Conservation (phyloP, 2,888 invertebrate genomes). For the Axea sp. region DNA sequence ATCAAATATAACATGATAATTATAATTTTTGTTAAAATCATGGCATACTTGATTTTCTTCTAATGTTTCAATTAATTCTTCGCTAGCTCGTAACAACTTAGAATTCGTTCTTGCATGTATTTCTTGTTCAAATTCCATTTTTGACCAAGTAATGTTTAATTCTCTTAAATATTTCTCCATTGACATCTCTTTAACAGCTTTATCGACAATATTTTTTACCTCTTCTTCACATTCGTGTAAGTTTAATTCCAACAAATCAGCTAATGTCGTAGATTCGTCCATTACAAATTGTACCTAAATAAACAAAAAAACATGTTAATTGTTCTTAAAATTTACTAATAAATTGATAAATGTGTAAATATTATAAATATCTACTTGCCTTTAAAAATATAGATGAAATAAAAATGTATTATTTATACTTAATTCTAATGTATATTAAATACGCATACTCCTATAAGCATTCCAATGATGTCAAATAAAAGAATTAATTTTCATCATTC, state of each 20-base stretch:
- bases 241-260: slow-evolving; percentile 93
- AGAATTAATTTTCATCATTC: too few species aligned
- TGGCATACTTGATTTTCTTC: slow-evolving; percentile 96
- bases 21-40: too few species aligned
- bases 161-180: slow-evolving; percentile 98
- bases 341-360: too few species aligned
- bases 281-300: slow-evolving; percentile 94
- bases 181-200: slow-evolving; percentile 98
- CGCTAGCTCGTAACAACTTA: slow-evolving; percentile 91
- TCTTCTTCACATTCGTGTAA: slow-evolving; percentile 98
- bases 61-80: slow-evolving; percentile 96
- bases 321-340: too few species aligned
- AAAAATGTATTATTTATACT: too few species aligned
- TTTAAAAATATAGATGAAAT: too few species aligned
- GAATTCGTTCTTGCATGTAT: slow-evolving; percentile 92
- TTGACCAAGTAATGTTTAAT: slow-evolving; percentile 93
- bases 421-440: too few species aligned
- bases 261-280: slow-evolving; percentile 94
- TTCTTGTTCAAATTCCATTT: slow-evolving; percentile 96
- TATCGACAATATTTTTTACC: slow-evolving; percentile 97
- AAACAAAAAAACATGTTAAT: too few species aligned
- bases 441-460: too few species aligned
- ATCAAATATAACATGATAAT: too few species aligned
- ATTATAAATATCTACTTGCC: too few species aligned
- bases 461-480: too few species aligned